Conservation (phyloP, 1,140 invertebrate genomes). For the Brevipalpus yothersi region DNA sequence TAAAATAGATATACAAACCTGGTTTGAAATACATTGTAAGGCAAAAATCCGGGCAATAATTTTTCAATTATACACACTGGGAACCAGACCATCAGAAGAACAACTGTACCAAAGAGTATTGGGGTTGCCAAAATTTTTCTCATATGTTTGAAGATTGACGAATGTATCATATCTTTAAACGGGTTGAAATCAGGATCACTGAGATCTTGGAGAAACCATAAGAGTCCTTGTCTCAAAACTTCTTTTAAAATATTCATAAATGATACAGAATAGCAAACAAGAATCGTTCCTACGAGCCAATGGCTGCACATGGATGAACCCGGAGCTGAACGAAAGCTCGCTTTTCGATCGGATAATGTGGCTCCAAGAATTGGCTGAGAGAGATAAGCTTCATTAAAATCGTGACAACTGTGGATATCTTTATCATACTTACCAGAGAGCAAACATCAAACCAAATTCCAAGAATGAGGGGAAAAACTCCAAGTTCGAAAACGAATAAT, state of each 20-base stretch:
- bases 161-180: slow-evolving; percentile 94
- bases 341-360: slow-evolving; percentile 45
- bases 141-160: slow-evolving; percentile 70
- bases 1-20: slow-evolving; percentile 8
- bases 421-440: slow-evolving; percentile 33
- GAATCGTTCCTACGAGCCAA: slow-evolving; percentile 98
- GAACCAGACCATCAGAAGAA: slow-evolving; percentile 83
- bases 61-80: slow-evolving; percentile 67
- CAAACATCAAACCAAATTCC: slow-evolving; percentile 99
- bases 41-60: slow-evolving; percentile 60
- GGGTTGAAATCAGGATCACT: slow-evolving; percentile 99
- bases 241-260: slow-evolving; percentile 80
- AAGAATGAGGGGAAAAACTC: slow-evolving; percentile 80
- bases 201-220: slow-evolving; percentile 88
- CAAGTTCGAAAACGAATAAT: slow-evolving; percentile 77
- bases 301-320: slow-evolving; percentile 94
- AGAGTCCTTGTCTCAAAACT: slow-evolving; percentile 73
- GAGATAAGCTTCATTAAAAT: not conserved
- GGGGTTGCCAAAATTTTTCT: slow-evolving; percentile 69
- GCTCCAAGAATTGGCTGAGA: slow-evolving; percentile 63
- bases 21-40: slow-evolving; percentile 50
- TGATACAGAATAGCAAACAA: slow-evolving; percentile 96
- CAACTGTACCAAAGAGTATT: slow-evolving; percentile 83
- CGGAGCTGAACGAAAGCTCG: slow-evolving; percentile 59
- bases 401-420: not conserved